Percentiles rank a stretch among this genome's conserved stretches.
These are phyloP conservation scores for Craniophora ligustri DNA, from an alignment of 2,888 invertebrate genomes.

Conservation along the genomic window DNA sequence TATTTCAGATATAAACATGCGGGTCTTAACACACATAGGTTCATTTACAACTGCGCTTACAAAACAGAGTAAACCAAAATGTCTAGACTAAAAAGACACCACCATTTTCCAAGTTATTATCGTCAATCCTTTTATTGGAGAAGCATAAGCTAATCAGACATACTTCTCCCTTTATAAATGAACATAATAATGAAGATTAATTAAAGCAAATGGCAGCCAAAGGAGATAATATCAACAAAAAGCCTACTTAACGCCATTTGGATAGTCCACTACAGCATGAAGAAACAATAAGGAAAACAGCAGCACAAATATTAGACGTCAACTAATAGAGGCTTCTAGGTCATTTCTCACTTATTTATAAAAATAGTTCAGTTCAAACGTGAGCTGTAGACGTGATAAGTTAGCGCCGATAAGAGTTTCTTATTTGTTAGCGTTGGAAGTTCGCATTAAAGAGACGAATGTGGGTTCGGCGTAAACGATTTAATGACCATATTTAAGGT, in stretches of 20 bases:
- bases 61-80: too few species aligned
- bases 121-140: too few species aligned
- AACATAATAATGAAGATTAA: not conserved
- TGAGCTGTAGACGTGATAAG: conserved; percentile 58
- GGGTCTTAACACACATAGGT: too few species aligned
- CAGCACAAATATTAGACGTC: conserved; percentile 20
- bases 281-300: conserved; percentile 32
- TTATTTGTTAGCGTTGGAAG: conserved; percentile 72
- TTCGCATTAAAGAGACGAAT: conserved; percentile 77
- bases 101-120: too few species aligned
- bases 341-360: conserved; percentile 43
- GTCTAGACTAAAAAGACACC: too few species aligned
- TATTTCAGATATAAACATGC: too few species aligned
- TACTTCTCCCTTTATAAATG: not conserved
- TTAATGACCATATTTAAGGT: conserved; percentile 85
- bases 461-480: conserved; percentile 76
- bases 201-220: conserved; percentile 4
- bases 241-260: conserved; percentile 28
- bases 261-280: conserved; percentile 7
- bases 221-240: conserved; percentile 9
- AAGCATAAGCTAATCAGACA: too few species aligned
- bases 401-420: conserved; percentile 65
- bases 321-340: conserved; percentile 15
- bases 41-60: too few species aligned
- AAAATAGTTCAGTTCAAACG: conserved; percentile 41